Percentiles rank a stretch among this genome's conserved stretches.
Conservation (phyloP, 1,140 invertebrate genomes). For the Tetragonula clypearis region DNA sequence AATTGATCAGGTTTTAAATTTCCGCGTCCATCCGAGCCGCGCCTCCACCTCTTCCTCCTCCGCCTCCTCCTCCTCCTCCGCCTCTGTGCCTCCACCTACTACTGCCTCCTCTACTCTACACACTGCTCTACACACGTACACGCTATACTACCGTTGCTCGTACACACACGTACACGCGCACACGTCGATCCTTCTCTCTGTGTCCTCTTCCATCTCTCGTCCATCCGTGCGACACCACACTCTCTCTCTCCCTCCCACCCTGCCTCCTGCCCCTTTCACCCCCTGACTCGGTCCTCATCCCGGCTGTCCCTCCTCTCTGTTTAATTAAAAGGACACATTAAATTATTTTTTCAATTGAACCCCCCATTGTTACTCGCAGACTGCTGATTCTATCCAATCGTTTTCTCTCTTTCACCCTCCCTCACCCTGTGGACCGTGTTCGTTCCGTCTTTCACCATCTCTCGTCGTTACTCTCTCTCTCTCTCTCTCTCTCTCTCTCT, state of each 20-base stretch:
- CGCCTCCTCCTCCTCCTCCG: slow-evolving; percentile 56
- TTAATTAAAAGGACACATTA: slow-evolving; percentile 82
- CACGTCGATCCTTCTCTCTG: not conserved
- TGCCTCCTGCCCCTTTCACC: slow-evolving; percentile 57
- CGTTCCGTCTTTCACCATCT: slow-evolving; percentile 46
- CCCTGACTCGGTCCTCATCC: slow-evolving; percentile 68
- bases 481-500: slow-evolving; percentile 42
- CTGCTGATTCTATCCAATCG: slow-evolving; percentile 81
- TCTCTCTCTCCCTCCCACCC: slow-evolving; percentile 49
- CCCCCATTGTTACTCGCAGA: slow-evolving; percentile 81
- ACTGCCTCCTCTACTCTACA: slow-evolving; percentile 59
- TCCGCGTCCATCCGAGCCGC: slow-evolving; percentile 80
- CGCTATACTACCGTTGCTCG: not conserved
- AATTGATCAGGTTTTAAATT: slow-evolving; percentile 83
- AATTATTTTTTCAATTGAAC: slow-evolving; percentile 82
- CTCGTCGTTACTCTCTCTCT: slow-evolving; percentile 24
- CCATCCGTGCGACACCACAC: slow-evolving; percentile 62
- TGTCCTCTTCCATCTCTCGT: slow-evolving; percentile 59
- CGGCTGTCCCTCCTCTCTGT: slow-evolving; percentile 77
- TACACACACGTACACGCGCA: not conserved
- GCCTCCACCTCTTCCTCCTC: slow-evolving; percentile 70
- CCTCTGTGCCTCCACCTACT: slow-evolving; percentile 62
- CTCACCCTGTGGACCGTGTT: slow-evolving; percentile 39
- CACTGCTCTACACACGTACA: slow-evolving; percentile 8
- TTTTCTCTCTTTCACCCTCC: slow-evolving; percentile 64